Conservation (phyloP, 2,888 invertebrate genomes). For the Polyommatus icarus region DNA sequence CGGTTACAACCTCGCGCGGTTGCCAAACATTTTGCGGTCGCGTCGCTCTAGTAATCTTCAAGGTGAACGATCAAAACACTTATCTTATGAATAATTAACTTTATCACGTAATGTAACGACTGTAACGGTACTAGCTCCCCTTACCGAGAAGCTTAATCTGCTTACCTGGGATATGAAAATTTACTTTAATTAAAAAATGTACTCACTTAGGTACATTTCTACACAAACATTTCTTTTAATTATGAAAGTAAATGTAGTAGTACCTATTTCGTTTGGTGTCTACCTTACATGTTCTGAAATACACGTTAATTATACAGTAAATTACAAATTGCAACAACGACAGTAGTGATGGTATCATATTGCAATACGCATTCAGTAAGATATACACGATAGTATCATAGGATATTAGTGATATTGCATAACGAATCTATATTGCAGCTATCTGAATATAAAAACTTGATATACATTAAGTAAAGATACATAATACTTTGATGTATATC, state of each 20-base stretch:
- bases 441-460: background rate
- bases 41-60: slow-evolving; percentile 68
- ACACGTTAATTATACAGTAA: background rate
- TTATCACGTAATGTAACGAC: slow-evolving; percentile 1
- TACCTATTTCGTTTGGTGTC: background rate
- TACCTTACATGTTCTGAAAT: background rate
- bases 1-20: slow-evolving; percentile 51
- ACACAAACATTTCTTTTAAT: too few species aligned
- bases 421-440: background rate
- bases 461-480: too few species aligned
- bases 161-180: background rate
- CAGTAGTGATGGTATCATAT: background rate
- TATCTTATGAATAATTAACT: slow-evolving; percentile 24
- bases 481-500: background rate
- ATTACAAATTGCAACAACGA: background rate
- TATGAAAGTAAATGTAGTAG: background rate
- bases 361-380: background rate
- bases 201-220: too few species aligned
- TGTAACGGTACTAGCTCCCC: background rate
- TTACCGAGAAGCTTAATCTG: background rate
- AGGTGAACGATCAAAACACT: slow-evolving; percentile 55
- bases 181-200: background rate
- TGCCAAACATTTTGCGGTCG: slow-evolving; percentile 71
- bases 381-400: background rate
- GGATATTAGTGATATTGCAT: background rate